Evolutionary conservation across 2,888 invertebrate species (phyloP).

Genomic region (Melipona beecheii): DNA sequence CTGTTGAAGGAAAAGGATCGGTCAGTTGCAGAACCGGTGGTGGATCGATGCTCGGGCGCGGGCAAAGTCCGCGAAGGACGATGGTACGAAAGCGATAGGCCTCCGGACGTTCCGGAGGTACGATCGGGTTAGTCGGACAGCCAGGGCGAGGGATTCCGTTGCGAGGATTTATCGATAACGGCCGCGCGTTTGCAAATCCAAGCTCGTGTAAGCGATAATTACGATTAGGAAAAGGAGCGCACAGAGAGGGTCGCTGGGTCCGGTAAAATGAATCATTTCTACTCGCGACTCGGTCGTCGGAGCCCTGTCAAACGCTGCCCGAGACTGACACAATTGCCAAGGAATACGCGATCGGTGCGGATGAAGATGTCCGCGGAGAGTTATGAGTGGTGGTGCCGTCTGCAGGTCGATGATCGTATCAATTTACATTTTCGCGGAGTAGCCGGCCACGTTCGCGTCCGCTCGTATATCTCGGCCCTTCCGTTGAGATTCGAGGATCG

Average conservation of each 20-base stretch:
- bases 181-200: constrained; percentile 34
- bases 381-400: constrained; percentile 53
- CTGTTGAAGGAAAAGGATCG: no score
- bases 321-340: constrained; percentile 60
- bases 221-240: constrained; percentile 47
- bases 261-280: constrained; percentile 52
- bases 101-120: not conserved
- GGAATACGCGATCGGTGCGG: constrained; percentile 52
- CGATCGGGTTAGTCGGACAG: not conserved
- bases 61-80: not conserved
- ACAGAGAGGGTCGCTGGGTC: not conserved
- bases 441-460: not conserved
- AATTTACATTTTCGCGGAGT: constrained; percentile 67
- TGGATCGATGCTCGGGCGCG: constrained; percentile 8
- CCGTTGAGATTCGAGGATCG: constrained; percentile 48
- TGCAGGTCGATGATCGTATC: constrained; percentile 63
- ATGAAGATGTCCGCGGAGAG: constrained; percentile 67
- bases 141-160: constrained; percentile 25
- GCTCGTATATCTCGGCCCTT: constrained; percentile 65
- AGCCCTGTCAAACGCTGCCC: not conserved
- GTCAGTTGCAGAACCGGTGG: no score
- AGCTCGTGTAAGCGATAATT: constrained; percentile 56
- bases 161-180: constrained; percentile 33
- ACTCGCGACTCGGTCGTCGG: constrained; percentile 27
- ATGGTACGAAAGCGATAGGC: not conserved